These are phyloP conservation scores for Platanista minor DNA, from an alignment of 2,113 vertebrate species.

Conservation along the genomic window DNA sequence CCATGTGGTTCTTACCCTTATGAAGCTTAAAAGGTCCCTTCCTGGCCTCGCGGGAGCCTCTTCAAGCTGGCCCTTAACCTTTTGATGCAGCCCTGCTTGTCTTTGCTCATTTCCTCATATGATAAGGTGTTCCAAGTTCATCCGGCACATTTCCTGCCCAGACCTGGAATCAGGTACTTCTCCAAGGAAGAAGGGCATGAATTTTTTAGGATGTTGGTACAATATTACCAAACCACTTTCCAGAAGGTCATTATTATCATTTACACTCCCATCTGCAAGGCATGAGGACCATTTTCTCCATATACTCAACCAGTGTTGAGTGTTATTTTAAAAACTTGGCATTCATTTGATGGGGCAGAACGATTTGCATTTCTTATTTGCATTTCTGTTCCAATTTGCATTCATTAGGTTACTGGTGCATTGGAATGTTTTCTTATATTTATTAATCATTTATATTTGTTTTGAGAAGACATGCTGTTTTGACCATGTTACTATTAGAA, in stretches of 20 bases:
- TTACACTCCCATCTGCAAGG: not conserved
- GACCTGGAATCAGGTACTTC: not conserved
- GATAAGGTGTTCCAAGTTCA: not conserved
- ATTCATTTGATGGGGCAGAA: not conserved
- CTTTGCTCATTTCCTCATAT: not conserved
- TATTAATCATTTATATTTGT: not conserved
- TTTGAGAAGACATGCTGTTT: not conserved
- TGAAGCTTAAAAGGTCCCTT: not conserved
- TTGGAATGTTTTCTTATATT: not conserved
- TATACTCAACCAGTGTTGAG: not conserved
- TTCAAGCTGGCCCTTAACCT: not conserved
- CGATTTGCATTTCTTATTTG: not conserved
- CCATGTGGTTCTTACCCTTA: not conserved
- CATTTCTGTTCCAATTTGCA: not conserved
- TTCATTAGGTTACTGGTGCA: not conserved
- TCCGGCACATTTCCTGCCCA: not conserved
- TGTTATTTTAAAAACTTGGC: not conserved
- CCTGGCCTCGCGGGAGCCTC: not conserved
- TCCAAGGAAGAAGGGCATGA: not conserved
- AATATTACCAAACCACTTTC: slow-evolving; percentile 2
- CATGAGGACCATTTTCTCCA: not conserved
- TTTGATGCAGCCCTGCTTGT: not conserved
- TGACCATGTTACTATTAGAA: not conserved
- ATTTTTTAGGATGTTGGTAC: not conserved
- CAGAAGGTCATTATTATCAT: not conserved